These are phyloP conservation scores for Leptonema lineaticorne DNA, from an alignment of 1,140 invertebrate species.

Conservation along the genomic window DNA sequence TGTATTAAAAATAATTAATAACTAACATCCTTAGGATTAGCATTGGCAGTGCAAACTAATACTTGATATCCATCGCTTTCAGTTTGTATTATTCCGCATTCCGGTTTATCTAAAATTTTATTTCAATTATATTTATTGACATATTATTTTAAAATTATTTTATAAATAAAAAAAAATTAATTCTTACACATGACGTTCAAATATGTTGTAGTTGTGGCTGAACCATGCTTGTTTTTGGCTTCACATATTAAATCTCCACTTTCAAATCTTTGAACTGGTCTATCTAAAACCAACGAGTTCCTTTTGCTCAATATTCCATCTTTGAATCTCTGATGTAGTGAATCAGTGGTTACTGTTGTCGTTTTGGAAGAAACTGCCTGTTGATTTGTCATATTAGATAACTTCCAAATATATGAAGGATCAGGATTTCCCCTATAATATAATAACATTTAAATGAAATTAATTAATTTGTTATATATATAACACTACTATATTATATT, in stretches of 20 bases:
- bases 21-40: conserved; percentile 74
- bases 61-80: conserved; percentile 72
- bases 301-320: conserved; percentile 52
- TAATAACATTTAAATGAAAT: conserved; percentile 33
- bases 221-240: conserved; percentile 75
- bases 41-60: conserved; percentile 75
- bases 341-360: neutral
- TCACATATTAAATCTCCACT: conserved; percentile 75
- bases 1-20: no score
- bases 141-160: conserved; percentile 16
- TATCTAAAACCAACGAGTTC: conserved; percentile 56
- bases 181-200: conserved; percentile 82
- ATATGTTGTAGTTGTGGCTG: conserved; percentile 61
- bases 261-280: conserved; percentile 60
- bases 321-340: conserved; percentile 19
- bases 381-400: conserved; percentile 20
- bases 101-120: conserved; percentile 75
- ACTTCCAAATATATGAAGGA: conserved; percentile 31
- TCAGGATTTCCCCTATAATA: conserved; percentile 37
- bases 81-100: conserved; percentile 75
- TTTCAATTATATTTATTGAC: neutral
- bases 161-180: neutral
- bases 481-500: conserved; percentile 42
- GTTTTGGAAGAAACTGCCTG: neutral
- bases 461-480: neutral